Base-by-base conservation (phyloP, 2,888 invertebrate species). In the Oxycera nigricornis region DNA sequence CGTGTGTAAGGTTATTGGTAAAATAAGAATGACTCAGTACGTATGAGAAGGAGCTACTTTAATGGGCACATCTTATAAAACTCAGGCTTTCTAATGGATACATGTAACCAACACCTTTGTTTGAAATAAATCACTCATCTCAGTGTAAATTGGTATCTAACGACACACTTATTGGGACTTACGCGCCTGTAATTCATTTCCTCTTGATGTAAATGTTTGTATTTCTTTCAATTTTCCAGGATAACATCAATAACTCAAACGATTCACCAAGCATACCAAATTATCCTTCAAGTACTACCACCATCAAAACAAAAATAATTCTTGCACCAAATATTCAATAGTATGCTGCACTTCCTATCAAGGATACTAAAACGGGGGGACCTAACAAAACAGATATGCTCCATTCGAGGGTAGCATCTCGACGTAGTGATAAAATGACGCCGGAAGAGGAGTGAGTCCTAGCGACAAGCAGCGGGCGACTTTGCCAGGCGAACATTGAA, bases 171-270 rank as follows among this genome's bases (percentile, higher is more conserved):
- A n/a, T n/a, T n/a, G n/a, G n/a, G n/a, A n/a, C n/a, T n/a, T n/a
- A n/a, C n/a, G n/a, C n/a, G n/a, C n/a, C n/a, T n/a, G n/a, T n/a
- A n/a, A n/a, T n/a, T n/a, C n/a, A n/a, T n/a, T n/a, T n/a, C n/a
- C 31, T 20, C 20, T 6, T 1, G 14, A 55, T 2, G 11, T 11
- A 9, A 4, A 52, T 4, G 59, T 17, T 62, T 62, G 1, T 9
- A 55, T 22, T 7, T 55, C 30, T 59, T 59, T 59, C 68, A 70
- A 70, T 70, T 30, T 30, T 26, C 28, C 28, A 26, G 14, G n/a
- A 31, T 52, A 31, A 20, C 11, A 17, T 20, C 68, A 74, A 74
- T 74, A 74, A 62, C 72, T 74, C 65, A 30, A 46, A 52, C 74
- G 28, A 72, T 72, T 74, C 50, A 50, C 65, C 62, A 28, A 31